Base-by-base conservation (phyloP, 2,888 invertebrate species). In the Athetis lepigone region DNA sequence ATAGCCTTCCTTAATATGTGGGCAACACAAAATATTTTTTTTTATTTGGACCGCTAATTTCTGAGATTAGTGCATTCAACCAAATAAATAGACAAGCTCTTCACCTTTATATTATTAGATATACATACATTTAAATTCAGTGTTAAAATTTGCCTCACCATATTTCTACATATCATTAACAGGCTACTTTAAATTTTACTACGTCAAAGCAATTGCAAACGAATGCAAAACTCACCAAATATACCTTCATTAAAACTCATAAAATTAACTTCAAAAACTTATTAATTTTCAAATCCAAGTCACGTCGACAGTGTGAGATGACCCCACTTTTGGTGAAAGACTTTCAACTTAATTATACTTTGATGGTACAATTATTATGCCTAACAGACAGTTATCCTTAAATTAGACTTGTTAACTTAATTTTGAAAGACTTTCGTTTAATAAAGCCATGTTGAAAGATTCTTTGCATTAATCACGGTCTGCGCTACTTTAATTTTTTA, bases 331-430 rank as follows among this genome's bases (percentile, higher is more conserved):
- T 27, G 18, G 55, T 33, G n/a, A 42, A 64, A 67, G 39, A 52
- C 45, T 59, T 61, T 19, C n/a, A 71, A 71, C 71, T 74, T 75
- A 71, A 77, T 77, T 63, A 60, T 18, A 61, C 33, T 71, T 75
- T 75, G 62, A 73, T 70, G 56, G 43, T 56, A 52, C 29, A 77
- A 70, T 77, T 65, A 75, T 68, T 58, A 68, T 49, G 55, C 46
- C 36, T 46, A 50, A 62, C 63, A 43, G 62, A 50, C 62, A 46
- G 43, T 71, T 62, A 77, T 71, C 54, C 36, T 57, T 39, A 74
- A 77, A 71, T 77, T 71, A 74, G 36, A 58, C 60, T 77, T 61
- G 58, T 61, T 58, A 66, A 52, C 46, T 55, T 65, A 71, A 77
- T 65, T 74, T 29, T 16, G 8, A 21, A 60, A n/a, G 74, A 77